A percentile compares a stretch with the other conserved stretches of the same genome.
Conservation (phyloP, 2,888 invertebrate species). For the Pseudanteris insignis region DNA sequence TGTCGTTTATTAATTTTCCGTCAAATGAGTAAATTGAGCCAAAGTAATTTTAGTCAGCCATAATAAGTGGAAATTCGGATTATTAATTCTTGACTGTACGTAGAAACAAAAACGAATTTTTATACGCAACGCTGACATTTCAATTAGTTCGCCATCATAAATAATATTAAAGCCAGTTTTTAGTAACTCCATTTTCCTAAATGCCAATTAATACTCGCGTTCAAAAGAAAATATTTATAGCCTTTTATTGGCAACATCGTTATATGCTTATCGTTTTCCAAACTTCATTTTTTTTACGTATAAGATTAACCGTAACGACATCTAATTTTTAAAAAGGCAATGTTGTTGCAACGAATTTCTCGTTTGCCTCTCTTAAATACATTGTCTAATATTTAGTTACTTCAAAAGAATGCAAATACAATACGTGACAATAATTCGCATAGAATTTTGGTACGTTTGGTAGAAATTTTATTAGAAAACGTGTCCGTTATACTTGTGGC, state of each 20-base stretch:
- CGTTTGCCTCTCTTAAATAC: no score
- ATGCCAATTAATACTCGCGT: constrained; percentile 14
- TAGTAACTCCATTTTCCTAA: constrained; percentile 22
- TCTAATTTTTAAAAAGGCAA: no score
- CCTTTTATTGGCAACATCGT: constrained; percentile 8
- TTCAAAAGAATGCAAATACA: no score
- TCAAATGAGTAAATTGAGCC: constrained; percentile 32
- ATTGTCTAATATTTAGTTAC: no score
- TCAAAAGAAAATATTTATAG: constrained; percentile 10
- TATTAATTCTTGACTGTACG: constrained; percentile 5
- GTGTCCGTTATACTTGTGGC: no score
- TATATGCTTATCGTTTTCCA: constrained; percentile 14
- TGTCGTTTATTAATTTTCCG: constrained; percentile 32
- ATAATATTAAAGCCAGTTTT: constrained; percentile 27
- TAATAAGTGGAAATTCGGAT: constrained; percentile 27
- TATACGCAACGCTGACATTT: constrained; percentile 11
- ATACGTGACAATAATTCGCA: no score
- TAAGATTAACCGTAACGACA: no score
- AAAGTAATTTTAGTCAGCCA: constrained; percentile 25
- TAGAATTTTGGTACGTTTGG: no score
- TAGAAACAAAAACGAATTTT: constrained; percentile 12
- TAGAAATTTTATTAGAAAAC: no score
- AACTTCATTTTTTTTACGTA: no score
- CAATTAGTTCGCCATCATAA: constrained; percentile 28
- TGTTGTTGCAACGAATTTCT: not conserved